A percentile compares a stretch with the other conserved stretches of the same genome.
phyloP scores from a whole-genome alignment of 2,888 invertebrate genomes.

The Leptinotarsa haldemani region DNA sequence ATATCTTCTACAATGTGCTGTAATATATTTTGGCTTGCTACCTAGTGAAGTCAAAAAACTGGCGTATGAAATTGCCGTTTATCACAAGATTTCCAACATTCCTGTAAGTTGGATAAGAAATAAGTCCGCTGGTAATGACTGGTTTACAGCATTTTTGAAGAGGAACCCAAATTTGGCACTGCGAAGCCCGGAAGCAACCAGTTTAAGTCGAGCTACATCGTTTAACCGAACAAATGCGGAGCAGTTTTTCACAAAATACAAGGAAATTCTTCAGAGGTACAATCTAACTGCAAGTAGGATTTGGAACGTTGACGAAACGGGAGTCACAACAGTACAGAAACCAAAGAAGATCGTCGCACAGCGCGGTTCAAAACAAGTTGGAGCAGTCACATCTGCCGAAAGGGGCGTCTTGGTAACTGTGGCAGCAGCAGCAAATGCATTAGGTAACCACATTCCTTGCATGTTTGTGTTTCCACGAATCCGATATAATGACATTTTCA shows the following conservation, averaged over 20 bases:
- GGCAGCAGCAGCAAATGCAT: conserved; percentile 56
- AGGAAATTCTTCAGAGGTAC: conserved; percentile 31
- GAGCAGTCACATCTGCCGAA: conserved; percentile 53
- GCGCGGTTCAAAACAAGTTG: conserved; percentile 61
- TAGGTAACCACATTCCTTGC: conserved; percentile 58
- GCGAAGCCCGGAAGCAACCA: conserved; percentile 29
- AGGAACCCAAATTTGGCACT: conserved; percentile 33
- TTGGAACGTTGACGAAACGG: no score
- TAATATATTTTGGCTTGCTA: no score
- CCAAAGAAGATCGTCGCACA: no score
- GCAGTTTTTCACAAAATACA: conserved; percentile 23
- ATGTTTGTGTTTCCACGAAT: conserved; percentile 60
- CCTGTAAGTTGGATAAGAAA: no score
- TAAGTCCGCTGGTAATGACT: conserved; percentile 27
- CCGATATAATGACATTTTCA: conserved; percentile 52
- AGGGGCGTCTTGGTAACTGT: conserved; percentile 59
- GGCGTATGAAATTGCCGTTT: no score
- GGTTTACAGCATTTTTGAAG: conserved; percentile 31
- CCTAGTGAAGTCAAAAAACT: no score
- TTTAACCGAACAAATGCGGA: conserved; percentile 29
- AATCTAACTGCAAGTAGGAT: conserved; percentile 38
- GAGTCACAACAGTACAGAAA: no score
- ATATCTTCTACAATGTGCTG: no score
- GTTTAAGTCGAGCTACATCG: conserved; percentile 27
- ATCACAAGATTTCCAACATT: no score